Evolutionary conservation across 2,113 vertebrate species (phyloP).

Genomic region (Pristiophorus japonicus): DNA sequence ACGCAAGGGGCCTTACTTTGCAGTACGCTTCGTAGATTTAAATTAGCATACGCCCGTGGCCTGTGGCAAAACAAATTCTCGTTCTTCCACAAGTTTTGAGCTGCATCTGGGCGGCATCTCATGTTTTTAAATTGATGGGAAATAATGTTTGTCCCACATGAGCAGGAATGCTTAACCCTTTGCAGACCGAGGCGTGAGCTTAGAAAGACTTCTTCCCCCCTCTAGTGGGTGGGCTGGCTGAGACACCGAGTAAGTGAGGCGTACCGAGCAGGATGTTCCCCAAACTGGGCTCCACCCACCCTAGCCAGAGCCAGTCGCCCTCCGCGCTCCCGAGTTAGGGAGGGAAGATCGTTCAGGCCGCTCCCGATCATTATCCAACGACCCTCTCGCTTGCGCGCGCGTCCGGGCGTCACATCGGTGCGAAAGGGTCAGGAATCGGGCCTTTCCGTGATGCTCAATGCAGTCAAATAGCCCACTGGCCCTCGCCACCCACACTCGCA

Average conservation of each 20-base stretch:
- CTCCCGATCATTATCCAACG: neutral
- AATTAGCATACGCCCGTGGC: neutral
- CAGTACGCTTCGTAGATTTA: neutral
- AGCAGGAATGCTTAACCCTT: neutral
- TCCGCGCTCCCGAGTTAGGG: neutral
- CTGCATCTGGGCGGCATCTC: neutral
- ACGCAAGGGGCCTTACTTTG: neutral
- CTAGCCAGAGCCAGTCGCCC: too few relatives aligned
- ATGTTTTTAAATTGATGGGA: constrained; percentile 23
- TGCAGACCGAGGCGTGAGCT: neutral
- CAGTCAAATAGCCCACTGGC: too few relatives aligned
- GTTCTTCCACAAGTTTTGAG: neutral
- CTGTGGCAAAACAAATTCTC: neutral
- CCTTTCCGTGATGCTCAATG: too few relatives aligned
- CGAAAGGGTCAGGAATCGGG: too few relatives aligned
- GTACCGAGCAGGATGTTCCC: too few relatives aligned
- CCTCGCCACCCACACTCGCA: too few relatives aligned
- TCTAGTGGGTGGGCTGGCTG: neutral
- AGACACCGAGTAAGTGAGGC: neutral
- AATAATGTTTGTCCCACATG: neutral
- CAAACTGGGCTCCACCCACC: too few relatives aligned
- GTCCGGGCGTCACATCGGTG: too few relatives aligned
- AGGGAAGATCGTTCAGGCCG: neutral
- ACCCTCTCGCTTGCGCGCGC: neutral
- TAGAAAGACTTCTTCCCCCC: neutral